phyloP scores from a whole-genome alignment of 2,113 vertebrate genomes.

The Calidris pygmaea region DNA sequence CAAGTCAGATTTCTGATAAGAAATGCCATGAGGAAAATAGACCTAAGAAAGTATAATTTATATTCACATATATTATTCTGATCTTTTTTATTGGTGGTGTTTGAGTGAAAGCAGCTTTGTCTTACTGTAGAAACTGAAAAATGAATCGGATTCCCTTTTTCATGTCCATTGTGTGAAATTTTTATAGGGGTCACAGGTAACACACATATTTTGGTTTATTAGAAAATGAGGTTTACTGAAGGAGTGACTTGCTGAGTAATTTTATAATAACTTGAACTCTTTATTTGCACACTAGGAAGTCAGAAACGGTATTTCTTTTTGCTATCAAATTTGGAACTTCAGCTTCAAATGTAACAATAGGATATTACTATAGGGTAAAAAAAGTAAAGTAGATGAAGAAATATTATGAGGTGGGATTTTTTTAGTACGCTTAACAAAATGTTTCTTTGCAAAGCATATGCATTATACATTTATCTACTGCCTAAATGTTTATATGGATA shows the following conservation, averaged over 20 bases:
- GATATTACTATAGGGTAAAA: not conserved
- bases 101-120: slow-evolving; percentile 29
- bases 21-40: not conserved
- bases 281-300: slow-evolving; percentile 13
- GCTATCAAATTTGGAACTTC: not conserved
- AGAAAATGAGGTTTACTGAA: slow-evolving; percentile 5
- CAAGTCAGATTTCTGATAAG: slow-evolving; percentile 21
- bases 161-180: not conserved
- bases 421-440: not conserved
- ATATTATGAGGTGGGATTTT: fast-evolving
- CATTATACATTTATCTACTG: not conserved
- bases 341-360: not conserved
- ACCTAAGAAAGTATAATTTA: not conserved
- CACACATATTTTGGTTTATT: not conserved
- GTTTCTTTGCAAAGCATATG: not conserved
- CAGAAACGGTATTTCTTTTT: slow-evolving; percentile 13
- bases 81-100: not conserved
- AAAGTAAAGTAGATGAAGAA: slow-evolving; percentile 16
- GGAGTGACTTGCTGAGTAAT: not conserved
- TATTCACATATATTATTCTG: slow-evolving; percentile 1
- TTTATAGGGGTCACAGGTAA: not conserved
- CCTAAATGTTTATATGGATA: not conserved
- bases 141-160: not conserved
- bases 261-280: slow-evolving; percentile 3
- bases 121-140: not conserved